A percentile compares a stretch with the other conserved stretches of the same genome.
phyloP scores from a whole-genome alignment of 2,888 invertebrate genomes.

The Sphinx pinastri region DNA sequence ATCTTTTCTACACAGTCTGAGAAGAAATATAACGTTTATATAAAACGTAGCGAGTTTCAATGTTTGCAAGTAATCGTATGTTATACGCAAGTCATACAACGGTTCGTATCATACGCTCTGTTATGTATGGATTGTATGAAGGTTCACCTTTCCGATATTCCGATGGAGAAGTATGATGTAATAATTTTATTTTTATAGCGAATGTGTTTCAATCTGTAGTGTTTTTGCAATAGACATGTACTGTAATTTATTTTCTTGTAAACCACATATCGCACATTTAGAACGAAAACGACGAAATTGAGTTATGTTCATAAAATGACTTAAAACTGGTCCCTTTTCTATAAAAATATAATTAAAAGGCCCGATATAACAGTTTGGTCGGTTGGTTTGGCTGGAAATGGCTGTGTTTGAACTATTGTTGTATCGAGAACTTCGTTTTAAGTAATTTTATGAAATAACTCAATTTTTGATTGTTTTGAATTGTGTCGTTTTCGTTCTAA shows the following conservation, averaged over 20 bases:
- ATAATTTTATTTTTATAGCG: too few species aligned
- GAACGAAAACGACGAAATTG: too few species aligned
- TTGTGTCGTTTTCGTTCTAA: too few species aligned
- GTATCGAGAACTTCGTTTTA: too few species aligned
- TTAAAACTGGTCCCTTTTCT: too few species aligned
- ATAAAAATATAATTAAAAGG: too few species aligned
- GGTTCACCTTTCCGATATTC: background rate
- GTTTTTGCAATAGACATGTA: background rate
- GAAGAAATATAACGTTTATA: background rate
- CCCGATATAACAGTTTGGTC: too few species aligned
- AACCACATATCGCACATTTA: background rate
- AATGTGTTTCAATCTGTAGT: background rate
- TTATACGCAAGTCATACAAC: conserved; percentile 8
- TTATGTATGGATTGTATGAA: background rate
- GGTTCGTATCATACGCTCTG: background rate
- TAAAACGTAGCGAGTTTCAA: background rate
- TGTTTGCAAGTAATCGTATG: conserved; percentile 14
- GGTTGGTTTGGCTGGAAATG: too few species aligned
- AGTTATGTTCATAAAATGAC: too few species aligned
- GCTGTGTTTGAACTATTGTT: too few species aligned
- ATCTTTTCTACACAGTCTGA: conserved; percentile 14
- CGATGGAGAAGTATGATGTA: background rate
- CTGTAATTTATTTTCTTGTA: background rate
- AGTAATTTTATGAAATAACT: too few species aligned
- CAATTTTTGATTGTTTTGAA: too few species aligned